Evolutionary conservation across 2,113 vertebrate species (phyloP).

Genomic region (Girardinichthys multiradiatus): DNA sequence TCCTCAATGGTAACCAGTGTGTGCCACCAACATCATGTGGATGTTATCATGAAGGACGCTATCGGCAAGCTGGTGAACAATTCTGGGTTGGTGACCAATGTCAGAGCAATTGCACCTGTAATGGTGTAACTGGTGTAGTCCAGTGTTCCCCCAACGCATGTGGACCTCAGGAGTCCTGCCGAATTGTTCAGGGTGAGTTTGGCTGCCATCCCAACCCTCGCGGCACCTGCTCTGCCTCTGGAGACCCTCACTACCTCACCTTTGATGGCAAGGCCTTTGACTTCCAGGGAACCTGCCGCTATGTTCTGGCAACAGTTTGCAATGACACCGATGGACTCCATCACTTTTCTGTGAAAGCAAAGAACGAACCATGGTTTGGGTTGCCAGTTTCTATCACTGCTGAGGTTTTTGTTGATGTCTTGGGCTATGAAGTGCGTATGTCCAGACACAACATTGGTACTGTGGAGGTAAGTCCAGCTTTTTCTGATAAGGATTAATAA

Average conservation of each 20-base stretch:
- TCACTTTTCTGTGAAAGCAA: conserved; percentile 69
- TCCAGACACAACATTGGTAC: conserved; percentile 15
- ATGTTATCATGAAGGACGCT: conserved; percentile 68
- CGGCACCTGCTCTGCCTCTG: conserved; percentile 65
- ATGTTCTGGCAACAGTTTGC: conserved; percentile 58
- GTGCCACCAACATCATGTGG: conserved; percentile 71
- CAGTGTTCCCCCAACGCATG: conserved; percentile 33
- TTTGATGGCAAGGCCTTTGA: conserved; percentile 64
- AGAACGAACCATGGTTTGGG: conserved; percentile 53
- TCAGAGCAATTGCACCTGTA: conserved; percentile 42
- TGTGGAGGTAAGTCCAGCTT: conserved; percentile 51
- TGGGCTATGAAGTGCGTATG: conserved; percentile 53
- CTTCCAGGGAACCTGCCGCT: conserved; percentile 72
- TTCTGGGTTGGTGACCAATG: conserved; percentile 63
- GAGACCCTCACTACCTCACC: conserved; percentile 72
- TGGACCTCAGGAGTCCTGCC: conserved; percentile 55
- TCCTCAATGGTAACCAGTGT: conserved; percentile 69
- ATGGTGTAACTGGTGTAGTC: conserved; percentile 26
- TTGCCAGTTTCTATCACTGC: conserved; percentile 48
- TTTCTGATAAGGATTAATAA: not conserved
- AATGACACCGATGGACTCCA: conserved; percentile 9
- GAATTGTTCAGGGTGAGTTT: conserved; percentile 48
- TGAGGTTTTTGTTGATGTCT: conserved; percentile 64
- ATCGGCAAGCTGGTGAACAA: conserved; percentile 46
- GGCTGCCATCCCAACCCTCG: conserved; percentile 61